Conservation (phyloP, 2,113 vertebrate genomes). For the Hoplias malabaricus region DNA sequence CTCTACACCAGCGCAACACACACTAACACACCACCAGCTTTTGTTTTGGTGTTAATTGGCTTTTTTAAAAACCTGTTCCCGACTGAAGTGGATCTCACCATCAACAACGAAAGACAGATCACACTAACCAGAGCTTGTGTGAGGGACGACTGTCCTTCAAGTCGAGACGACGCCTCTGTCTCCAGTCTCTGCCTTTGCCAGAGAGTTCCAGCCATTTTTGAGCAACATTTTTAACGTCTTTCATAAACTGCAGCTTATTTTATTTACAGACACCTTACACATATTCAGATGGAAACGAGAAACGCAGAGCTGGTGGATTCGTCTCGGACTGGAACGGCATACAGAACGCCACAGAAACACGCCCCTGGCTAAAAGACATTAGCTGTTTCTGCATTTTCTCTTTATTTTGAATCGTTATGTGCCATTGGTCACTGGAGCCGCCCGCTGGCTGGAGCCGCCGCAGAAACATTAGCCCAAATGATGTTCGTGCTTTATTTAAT, state of each 20-base stretch:
- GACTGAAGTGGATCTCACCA: constrained; percentile 41
- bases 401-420: constrained; percentile 35
- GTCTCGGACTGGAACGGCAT: not conserved
- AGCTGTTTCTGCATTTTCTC: constrained; percentile 13
- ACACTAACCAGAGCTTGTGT: no score
- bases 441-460: not conserved
- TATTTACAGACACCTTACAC: constrained; percentile 19
- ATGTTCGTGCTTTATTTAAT: constrained; percentile 17
- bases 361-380: not conserved
- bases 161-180: constrained; percentile 25
- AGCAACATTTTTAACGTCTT: not conserved
- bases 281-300: constrained; percentile 33
- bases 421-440: constrained; percentile 28
- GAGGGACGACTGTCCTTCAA: constrained; percentile 22
- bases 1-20: no score
- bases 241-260: constrained; percentile 16
- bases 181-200: constrained; percentile 19
- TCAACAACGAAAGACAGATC: not conserved
- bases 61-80: constrained; percentile 35
- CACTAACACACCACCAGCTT: no score
- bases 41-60: constrained; percentile 37
- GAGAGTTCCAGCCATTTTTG: no score
- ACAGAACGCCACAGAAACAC: constrained; percentile 4
- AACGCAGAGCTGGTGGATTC: not conserved
- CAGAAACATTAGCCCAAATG: not conserved